These are phyloP conservation scores for Chrysoperla carnea DNA, from an alignment of 1,140 invertebrate species.

Conservation along the genomic window DNA sequence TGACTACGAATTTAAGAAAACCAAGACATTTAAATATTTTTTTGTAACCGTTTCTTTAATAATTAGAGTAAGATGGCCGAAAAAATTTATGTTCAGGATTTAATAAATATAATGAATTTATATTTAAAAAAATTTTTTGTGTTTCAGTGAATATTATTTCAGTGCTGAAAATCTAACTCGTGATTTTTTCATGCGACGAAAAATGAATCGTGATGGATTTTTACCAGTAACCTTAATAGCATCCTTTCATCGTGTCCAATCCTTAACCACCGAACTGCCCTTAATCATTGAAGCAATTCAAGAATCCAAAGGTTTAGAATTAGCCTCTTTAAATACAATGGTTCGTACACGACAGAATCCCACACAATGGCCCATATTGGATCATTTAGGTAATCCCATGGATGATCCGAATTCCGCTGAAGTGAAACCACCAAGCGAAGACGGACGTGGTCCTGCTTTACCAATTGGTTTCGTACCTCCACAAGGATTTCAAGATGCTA, in stretches of 20 bases:
- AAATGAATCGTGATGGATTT: slow-evolving; percentile 90
- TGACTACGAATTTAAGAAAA: no score
- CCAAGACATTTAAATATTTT: no score
- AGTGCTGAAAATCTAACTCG: slow-evolving; percentile 89
- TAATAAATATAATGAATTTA: no score
- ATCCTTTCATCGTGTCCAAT: slow-evolving; percentile 85
- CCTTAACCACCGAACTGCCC: slow-evolving; percentile 66
- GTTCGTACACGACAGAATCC: slow-evolving; percentile 49
- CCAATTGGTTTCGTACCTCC: neutral
- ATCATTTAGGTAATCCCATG: slow-evolving; percentile 24
- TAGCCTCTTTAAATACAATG: slow-evolving; percentile 24
- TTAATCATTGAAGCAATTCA: slow-evolving; percentile 68
- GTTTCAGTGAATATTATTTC: slow-evolving; percentile 95
- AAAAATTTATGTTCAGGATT: no score
- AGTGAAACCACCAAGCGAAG: slow-evolving; percentile 8
- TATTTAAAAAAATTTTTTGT: slow-evolving; percentile 9
- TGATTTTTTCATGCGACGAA: slow-evolving; percentile 90
- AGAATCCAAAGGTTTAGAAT: slow-evolving; percentile 65
- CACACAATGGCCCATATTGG: slow-evolving; percentile 68
- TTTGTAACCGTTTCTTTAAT: no score
- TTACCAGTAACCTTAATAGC: slow-evolving; percentile 85
- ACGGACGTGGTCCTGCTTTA: slow-evolving; percentile 6
- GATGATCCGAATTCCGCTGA: slow-evolving; percentile 23
- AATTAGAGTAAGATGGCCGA: no score
- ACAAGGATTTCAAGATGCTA: neutral